phyloP scores from a whole-genome alignment of 2,888 invertebrate genomes.

The Cheilosia vernalis region DNA sequence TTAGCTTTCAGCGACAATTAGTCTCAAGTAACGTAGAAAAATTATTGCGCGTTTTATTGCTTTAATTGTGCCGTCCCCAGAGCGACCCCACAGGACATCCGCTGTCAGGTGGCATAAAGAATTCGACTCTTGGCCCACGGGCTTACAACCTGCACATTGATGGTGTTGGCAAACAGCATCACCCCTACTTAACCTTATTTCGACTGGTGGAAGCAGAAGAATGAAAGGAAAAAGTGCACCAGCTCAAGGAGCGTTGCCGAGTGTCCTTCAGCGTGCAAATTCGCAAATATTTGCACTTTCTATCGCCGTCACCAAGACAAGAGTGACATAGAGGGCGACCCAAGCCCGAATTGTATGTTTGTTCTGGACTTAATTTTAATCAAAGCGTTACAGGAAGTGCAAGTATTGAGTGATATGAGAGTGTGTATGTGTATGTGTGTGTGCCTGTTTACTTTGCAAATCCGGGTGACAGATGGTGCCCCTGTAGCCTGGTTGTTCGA shows the following conservation, averaged over 20 bases:
- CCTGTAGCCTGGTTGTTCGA: slow-evolving; percentile 33
- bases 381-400: slow-evolving; percentile 63
- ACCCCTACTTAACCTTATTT: slow-evolving; percentile 68
- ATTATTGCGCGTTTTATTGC: slow-evolving; percentile 51
- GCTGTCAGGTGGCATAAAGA: slow-evolving; percentile 53
- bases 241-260: slow-evolving; percentile 58
- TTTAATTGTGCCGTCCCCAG: slow-evolving; percentile 20
- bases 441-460: slow-evolving; percentile 60
- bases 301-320: slow-evolving; percentile 52
- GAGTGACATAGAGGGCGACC: slow-evolving; percentile 1
- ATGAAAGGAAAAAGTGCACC: slow-evolving; percentile 42
- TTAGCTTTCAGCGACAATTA: slow-evolving; percentile 71
- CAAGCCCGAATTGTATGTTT: slow-evolving; percentile 63
- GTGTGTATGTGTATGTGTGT: slow-evolving; percentile 26
- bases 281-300: slow-evolving; percentile 73
- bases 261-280: slow-evolving; percentile 69
- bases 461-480: slow-evolving; percentile 71
- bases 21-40: slow-evolving; percentile 47
- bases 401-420: slow-evolving; percentile 40
- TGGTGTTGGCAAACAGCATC: slow-evolving; percentile 61
- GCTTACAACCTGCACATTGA: slow-evolving; percentile 41
- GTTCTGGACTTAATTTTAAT: slow-evolving; percentile 71
- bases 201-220: slow-evolving; percentile 38
- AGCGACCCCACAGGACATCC: slow-evolving; percentile 46
- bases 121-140: slow-evolving; percentile 45